Conservation (phyloP, 2,797 vertebrate genomes). For the Mormyrus proboscirostris region DNA sequence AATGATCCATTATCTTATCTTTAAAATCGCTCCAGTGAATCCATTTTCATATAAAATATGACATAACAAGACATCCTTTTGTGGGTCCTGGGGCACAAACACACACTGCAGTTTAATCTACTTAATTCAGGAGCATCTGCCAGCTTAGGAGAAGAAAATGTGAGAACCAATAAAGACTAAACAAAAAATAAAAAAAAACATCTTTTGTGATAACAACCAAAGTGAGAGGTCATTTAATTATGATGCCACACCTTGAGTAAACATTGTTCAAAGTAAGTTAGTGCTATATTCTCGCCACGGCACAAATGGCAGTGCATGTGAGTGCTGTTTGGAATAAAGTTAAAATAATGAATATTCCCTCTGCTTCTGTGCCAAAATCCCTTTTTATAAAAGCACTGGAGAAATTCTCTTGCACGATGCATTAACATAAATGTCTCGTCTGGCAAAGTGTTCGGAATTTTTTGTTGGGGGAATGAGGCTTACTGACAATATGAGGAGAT, state of each 20-base stretch:
- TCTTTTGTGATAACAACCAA: not conserved
- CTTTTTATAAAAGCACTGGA: not conserved
- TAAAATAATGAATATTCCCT: slow-evolving; percentile 13
- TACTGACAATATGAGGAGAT: not conserved
- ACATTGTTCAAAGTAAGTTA: not conserved
- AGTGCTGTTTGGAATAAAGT: not conserved
- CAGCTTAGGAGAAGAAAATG: not conserved
- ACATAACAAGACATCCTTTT: not conserved
- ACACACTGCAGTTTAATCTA: slow-evolving; percentile 4
- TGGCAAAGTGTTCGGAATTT: not conserved
- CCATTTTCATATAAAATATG: not conserved
- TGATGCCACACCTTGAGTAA: not conserved
- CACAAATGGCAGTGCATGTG: not conserved
- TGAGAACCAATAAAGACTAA: not conserved
- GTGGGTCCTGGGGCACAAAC: not conserved
- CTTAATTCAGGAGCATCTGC: not conserved
- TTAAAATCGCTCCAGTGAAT: not conserved
- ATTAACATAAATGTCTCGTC: not conserved
- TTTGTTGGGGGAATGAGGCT: not conserved
- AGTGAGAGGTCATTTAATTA: not conserved
- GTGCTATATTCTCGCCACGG: not conserved
- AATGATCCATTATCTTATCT: slow-evolving; percentile 2
- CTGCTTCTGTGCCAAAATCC: not conserved
- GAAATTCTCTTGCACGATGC: not conserved
- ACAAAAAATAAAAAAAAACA: not conserved